Evolutionary conservation across 2,113 vertebrate species (phyloP), one percentile per base, ranked within the genome.

Genomic region (Lycocorax pyrrhopterus): DNA sequence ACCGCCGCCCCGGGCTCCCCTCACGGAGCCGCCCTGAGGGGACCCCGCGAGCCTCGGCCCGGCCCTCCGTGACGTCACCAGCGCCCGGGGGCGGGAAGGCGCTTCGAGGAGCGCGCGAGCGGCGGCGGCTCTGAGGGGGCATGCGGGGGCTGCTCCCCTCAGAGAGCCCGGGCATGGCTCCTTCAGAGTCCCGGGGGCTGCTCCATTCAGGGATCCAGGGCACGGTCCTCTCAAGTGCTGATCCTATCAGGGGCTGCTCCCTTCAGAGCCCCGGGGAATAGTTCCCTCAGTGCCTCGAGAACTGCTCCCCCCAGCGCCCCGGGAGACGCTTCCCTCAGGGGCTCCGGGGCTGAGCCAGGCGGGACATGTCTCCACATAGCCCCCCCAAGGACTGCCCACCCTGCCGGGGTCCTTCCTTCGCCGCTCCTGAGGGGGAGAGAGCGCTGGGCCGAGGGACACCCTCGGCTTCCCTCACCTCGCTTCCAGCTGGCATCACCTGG

Each of bases 401-500:
- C 29, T 12, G 51, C 46, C 4, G 2, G 8, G 58, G 1, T 8
- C 12, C 32, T 16, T 35, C 20, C 30, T 26, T 35, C 3, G 22
- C 44, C 8, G 5, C 15, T 27, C 32, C n/a, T 4, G 6, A 46
- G 14, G 17, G 10, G 8, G 2, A 39, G 6, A 32, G 10, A 22
- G 13, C 4, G 4, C n/a, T 23, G 59, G 15, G 27, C n/a, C 4
- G 3, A 71, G 13, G 18, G n/a, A 56, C 60, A 39, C 13, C 35
- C 44, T 17, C 6, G 0, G n/a, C 27, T 35, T 20, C 17, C 46
- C 63, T 56, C 75, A 11, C 6, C 25, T 49, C 43, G 0, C 19
- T 35, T 55, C 43, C 10, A 27, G 15, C 33, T 14, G 60, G 17
- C 29, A 56, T 29, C 60, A n/a, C 1, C 69, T 4, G 22, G 8